Percentiles rank a stretch among this genome's conserved stretches.
phyloP scores from a whole-genome alignment of 2,113 vertebrate genomes.

The Phaethon lepturus region DNA sequence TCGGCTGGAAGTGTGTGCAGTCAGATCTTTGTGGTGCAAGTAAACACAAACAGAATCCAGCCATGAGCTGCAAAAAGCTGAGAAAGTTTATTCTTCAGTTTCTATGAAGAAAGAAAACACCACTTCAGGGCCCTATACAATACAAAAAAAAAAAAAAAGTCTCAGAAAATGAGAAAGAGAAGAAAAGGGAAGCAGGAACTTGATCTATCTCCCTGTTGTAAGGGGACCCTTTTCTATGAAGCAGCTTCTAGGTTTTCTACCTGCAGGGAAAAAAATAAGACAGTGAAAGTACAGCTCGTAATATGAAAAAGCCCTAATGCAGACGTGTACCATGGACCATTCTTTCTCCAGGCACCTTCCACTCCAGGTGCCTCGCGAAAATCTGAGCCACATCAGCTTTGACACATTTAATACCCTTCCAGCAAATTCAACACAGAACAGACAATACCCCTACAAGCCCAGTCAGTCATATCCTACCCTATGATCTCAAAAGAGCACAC shows the following conservation, averaged over 20 bases:
- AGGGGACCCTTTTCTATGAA: neutral
- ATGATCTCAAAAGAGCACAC: neutral
- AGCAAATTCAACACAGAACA: neutral
- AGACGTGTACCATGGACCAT: neutral
- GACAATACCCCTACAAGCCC: neutral
- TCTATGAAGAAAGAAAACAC: slow-evolving; percentile 1
- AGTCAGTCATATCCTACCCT: neutral
- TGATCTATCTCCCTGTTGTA: neutral
- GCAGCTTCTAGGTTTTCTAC: neutral
- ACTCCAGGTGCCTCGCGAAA: neutral
- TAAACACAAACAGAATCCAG: slow-evolving; percentile 15
- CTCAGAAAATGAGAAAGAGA: neutral
- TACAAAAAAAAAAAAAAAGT: neutral
- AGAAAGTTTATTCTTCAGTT: slow-evolving; percentile 8
- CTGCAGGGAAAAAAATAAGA: neutral
- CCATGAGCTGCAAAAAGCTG: neutral
- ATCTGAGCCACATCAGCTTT: neutral
- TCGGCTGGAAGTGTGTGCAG: neutral
- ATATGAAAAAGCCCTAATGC: neutral
- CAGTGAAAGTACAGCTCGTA: neutral
- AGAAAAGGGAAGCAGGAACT: neutral
- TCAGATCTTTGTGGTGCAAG: neutral
- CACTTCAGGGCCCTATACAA: neutral
- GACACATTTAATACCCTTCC: neutral
- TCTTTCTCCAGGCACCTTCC: neutral